phyloP scores from a whole-genome alignment of 2,888 invertebrate genomes.

The Vannuccia rotundouncinata region DNA sequence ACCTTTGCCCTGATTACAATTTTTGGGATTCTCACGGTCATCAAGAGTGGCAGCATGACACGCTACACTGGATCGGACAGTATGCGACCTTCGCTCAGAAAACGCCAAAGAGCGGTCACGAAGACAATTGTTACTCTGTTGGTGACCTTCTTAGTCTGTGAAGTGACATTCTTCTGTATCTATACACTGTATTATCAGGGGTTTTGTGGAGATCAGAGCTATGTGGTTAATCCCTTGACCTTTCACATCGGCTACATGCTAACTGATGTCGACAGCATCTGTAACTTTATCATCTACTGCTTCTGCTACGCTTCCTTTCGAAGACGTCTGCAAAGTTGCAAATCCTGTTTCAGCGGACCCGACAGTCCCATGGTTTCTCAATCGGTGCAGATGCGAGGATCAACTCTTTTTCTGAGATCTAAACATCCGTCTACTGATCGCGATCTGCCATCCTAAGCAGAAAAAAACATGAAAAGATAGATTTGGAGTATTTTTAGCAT shows the following conservation, averaged over 20 bases:
- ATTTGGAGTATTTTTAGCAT: no score
- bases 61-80: neutral
- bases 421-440: no score
- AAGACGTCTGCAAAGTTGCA: neutral
- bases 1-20: constrained; percentile 3
- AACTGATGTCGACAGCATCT: constrained; percentile 13
- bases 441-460: no score
- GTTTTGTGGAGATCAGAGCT: neutral
- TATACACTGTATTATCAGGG: neutral
- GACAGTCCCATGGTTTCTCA: neutral
- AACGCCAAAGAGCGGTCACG: constrained; percentile 15
- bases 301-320: constrained; percentile 27
- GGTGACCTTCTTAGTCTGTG: constrained; percentile 22
- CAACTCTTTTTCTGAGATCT: neutral
- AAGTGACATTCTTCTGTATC: constrained; percentile 25
- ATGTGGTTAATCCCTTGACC: neutral
- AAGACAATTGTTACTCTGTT: constrained; percentile 22
- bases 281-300: constrained; percentile 30
- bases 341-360: neutral
- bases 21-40: constrained; percentile 21
- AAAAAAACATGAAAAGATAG: no score
- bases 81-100: neutral
- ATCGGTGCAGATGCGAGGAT: neutral
- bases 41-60: constrained; percentile 27
- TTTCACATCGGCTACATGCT: constrained; percentile 15